These are phyloP conservation scores for Cactoblastis cactorum DNA, from an alignment of 2,888 invertebrate species.

Conservation along the genomic window DNA sequence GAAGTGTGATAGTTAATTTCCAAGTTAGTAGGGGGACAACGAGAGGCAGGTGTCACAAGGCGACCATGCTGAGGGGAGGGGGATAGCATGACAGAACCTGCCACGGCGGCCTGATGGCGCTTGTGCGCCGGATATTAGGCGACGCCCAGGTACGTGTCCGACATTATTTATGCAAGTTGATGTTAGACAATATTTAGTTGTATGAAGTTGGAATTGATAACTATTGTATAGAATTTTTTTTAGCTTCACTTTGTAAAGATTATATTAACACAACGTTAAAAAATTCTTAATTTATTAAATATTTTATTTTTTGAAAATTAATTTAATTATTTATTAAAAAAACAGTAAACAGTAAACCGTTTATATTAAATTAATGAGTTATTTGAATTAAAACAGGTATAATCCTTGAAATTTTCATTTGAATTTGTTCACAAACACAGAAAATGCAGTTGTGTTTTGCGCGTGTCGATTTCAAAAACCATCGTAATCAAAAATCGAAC, in stretches of 20 bases:
- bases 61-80: conserved; percentile 57
- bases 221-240: too few relatives aligned
- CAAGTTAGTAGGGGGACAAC: conserved; percentile 40
- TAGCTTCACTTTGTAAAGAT: too few relatives aligned
- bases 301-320: too few relatives aligned
- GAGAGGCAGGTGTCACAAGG: conserved; percentile 41
- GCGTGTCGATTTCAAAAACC: not conserved
- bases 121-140: conserved; percentile 91
- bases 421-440: not conserved
- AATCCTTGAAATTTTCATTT: too few relatives aligned
- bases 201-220: too few relatives aligned
- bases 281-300: too few relatives aligned
- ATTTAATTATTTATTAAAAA: too few relatives aligned
- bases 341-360: too few relatives aligned
- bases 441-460: not conserved
- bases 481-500: not conserved
- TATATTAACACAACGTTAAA: too few relatives aligned
- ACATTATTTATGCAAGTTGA: not conserved
- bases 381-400: too few relatives aligned
- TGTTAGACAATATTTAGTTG: too few relatives aligned
- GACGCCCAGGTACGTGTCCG: conserved; percentile 86
- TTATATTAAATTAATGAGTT: too few relatives aligned
- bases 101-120: conserved; percentile 88
- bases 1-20: conserved; percentile 53
- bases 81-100: conserved; percentile 78